Percentiles rank a stretch among this genome's conserved stretches.
Evolutionary conservation across 2,797 vertebrate species (phyloP).

Genomic region (Rallus crepitans): DNA sequence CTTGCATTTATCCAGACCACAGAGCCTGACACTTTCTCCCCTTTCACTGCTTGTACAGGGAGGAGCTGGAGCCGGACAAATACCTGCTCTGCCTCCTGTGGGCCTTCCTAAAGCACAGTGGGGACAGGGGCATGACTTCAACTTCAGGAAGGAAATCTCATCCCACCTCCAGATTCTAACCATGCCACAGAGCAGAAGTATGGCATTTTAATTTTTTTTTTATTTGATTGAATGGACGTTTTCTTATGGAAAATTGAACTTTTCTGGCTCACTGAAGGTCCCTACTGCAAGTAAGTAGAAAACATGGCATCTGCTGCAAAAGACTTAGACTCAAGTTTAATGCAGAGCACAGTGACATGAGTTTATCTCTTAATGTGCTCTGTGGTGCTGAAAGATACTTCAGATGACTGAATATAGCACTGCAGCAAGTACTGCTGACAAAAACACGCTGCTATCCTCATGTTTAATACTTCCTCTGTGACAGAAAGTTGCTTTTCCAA

Average conservation of each 20-base stretch:
- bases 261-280: not conserved
- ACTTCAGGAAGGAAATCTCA: not conserved
- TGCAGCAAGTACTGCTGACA: slow-evolving; percentile 5
- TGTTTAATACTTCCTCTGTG: not conserved
- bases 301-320: not conserved
- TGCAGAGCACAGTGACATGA: not conserved
- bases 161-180: fast-evolving
- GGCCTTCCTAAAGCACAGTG: not conserved
- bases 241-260: not conserved
- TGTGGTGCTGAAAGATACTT: not conserved
- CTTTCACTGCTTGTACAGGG: not conserved
- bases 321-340: not conserved
- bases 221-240: not conserved
- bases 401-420: not conserved
- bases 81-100: not conserved
- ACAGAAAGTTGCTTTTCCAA: not conserved
- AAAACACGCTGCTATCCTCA: not conserved
- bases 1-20: fast-evolving
- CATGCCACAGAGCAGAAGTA: not conserved
- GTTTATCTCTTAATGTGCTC: not conserved
- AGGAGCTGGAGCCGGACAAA: not conserved
- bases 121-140: not conserved
- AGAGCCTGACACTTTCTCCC: not conserved
- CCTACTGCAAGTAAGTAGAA: not conserved
- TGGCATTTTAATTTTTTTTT: not conserved